These are phyloP conservation scores for Anadara kagoshimensis DNA, from an alignment of 1,140 invertebrate genomes.

Conservation along the genomic window DNA sequence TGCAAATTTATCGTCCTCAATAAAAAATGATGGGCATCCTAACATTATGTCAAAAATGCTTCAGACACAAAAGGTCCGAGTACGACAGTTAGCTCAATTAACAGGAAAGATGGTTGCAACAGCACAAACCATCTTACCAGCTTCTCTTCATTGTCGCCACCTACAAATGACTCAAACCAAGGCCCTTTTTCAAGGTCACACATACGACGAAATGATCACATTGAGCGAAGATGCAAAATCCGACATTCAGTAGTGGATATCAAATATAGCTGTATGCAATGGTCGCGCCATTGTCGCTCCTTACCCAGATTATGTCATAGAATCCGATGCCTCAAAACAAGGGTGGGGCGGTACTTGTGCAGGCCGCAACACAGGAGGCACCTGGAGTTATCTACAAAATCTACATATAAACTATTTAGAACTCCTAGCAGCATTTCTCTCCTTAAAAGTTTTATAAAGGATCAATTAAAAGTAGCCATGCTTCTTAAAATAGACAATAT, in stretches of 20 bases:
- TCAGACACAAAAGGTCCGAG: neutral
- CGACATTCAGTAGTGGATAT: slow-evolving; percentile 9
- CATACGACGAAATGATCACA: neutral
- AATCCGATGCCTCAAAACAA: slow-evolving; percentile 9
- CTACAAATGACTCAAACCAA: slow-evolving; percentile 9
- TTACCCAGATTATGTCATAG: neutral
- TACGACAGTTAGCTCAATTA: slow-evolving; percentile 4
- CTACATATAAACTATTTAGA: slow-evolving; percentile 12
- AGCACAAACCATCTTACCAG: neutral
- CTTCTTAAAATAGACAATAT: neutral
- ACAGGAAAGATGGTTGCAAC: neutral
- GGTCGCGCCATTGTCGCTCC: slow-evolving; percentile 1
- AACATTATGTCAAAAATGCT: neutral
- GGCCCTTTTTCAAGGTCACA: neutral
- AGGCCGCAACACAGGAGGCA: neutral
- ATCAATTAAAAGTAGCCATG: neutral
- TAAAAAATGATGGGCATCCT: slow-evolving; percentile 7
- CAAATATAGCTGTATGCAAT: slow-evolving; percentile 4
- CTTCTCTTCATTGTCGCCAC: neutral
- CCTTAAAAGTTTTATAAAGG: neutral
- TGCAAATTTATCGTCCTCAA: slow-evolving; percentile 14
- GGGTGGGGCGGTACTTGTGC: slow-evolving; percentile 6
- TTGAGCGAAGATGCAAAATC: neutral
- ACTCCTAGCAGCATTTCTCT: neutral
- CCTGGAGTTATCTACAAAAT: neutral